Percentiles rank a stretch among this genome's conserved stretches.
Conservation (phyloP, 2,888 invertebrate species). For the Agrochola circellaris region DNA sequence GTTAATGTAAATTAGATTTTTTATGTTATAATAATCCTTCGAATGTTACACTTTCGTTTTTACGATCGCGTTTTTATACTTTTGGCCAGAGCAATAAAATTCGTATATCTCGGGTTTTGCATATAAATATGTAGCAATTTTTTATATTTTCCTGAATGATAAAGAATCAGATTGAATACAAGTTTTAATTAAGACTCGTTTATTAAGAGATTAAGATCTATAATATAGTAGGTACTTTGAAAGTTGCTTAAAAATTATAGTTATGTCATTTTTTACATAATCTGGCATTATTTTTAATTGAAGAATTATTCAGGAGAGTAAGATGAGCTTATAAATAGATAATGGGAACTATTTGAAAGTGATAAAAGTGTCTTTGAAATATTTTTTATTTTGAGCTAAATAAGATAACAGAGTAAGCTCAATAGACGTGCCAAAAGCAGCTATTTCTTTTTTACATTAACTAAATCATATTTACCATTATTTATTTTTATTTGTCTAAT, state of each 20-base stretch:
- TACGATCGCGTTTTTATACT: slow-evolving; percentile 42
- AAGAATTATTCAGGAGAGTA: background rate
- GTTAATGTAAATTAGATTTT: slow-evolving; percentile 33
- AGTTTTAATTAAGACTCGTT: slow-evolving; percentile 58
- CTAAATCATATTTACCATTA: background rate
- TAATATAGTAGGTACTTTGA: slow-evolving; percentile 36
- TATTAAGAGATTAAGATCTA: slow-evolving; percentile 53
- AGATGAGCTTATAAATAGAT: background rate
- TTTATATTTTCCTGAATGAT: slow-evolving; percentile 30
- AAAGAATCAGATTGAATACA: slow-evolving; percentile 34
- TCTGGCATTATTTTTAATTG: background rate
- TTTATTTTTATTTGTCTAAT: background rate
- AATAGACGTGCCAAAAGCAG: background rate
- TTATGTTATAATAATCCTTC: slow-evolving; percentile 57
- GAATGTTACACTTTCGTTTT: slow-evolving; percentile 61
- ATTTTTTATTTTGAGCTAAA: background rate
- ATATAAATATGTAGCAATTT: slow-evolving; percentile 47
- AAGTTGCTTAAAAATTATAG: slow-evolving; percentile 26
- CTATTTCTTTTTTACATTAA: background rate
- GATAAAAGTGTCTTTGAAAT: background rate
- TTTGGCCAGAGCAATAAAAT: slow-evolving; percentile 46
- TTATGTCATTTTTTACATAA: slow-evolving; percentile 15
- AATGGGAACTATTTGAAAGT: background rate
- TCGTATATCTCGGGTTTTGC: slow-evolving; percentile 38
- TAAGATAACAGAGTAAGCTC: no score